Percentiles rank a stretch among this genome's conserved stretches.
These are phyloP conservation scores for Phaedon cochleariae DNA, from an alignment of 2,888 invertebrate genomes.

Conservation along the genomic window DNA sequence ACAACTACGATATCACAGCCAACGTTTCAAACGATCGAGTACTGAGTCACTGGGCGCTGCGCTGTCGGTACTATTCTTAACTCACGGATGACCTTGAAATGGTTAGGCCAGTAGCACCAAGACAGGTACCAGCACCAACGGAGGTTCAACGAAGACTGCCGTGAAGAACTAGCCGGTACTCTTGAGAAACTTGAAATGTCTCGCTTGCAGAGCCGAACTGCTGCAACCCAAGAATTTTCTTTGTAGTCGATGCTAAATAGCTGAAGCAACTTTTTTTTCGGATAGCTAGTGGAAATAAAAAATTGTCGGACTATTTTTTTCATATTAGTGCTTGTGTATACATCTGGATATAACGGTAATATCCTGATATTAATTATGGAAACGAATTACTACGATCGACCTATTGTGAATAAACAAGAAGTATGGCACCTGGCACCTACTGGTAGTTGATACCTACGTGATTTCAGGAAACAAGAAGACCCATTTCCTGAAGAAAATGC, in stretches of 20 bases:
- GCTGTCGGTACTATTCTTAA: constrained; percentile 32
- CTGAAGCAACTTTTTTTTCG: not conserved
- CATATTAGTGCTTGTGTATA: too few relatives aligned
- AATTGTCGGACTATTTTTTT: too few relatives aligned
- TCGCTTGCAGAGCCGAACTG: constrained; percentile 37
- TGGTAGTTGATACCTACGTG: too few relatives aligned
- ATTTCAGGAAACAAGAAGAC: too few relatives aligned
- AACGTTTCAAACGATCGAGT: constrained; percentile 25
- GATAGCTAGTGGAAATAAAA: too few relatives aligned
- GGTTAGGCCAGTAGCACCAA: constrained; percentile 26
- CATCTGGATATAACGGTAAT: too few relatives aligned
- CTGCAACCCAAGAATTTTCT: constrained; percentile 29
- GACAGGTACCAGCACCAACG: constrained; percentile 39
- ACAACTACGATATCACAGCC: constrained; percentile 35
- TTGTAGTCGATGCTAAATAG: constrained; percentile 22
- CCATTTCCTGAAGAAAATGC: too few relatives aligned
- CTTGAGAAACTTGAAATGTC: constrained; percentile 40
- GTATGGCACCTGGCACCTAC: too few relatives aligned
- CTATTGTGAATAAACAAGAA: too few relatives aligned
- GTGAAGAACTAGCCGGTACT: constrained; percentile 31
- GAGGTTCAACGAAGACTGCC: constrained; percentile 37
- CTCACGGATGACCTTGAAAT: constrained; percentile 38
- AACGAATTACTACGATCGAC: too few relatives aligned
- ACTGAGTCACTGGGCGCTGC: constrained; percentile 32
- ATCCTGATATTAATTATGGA: too few relatives aligned